These are phyloP conservation scores for Carassius gibelio DNA, from an alignment of 2,113 vertebrate species.

Conservation along the genomic window DNA sequence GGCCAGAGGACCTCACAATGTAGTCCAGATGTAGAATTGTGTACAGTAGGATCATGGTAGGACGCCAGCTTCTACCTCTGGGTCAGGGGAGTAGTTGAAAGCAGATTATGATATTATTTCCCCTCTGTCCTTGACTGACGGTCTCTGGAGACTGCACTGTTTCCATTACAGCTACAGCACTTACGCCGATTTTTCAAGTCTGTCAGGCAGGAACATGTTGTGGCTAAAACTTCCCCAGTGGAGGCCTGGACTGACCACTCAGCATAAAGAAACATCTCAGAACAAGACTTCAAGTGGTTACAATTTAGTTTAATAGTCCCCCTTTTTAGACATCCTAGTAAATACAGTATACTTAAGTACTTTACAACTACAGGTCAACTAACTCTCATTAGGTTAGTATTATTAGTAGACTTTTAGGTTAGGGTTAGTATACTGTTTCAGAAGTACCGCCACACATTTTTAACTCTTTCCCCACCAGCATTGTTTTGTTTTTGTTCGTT, in stretches of 20 bases:
- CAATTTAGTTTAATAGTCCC: not conserved
- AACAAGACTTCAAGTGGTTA: slow-evolving; percentile 50
- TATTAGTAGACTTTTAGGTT: no score
- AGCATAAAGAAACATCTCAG: slow-evolving; percentile 63
- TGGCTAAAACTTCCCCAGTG: slow-evolving; percentile 59
- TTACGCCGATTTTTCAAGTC: slow-evolving; percentile 70
- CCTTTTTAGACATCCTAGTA: not conserved
- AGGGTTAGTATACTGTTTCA: no score
- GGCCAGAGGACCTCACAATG: slow-evolving; percentile 68
- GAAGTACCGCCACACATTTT: no score
- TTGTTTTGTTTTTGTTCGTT: no score
- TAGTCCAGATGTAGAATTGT: slow-evolving; percentile 74
- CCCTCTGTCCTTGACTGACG: slow-evolving; percentile 67
- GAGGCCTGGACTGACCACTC: slow-evolving; percentile 55
- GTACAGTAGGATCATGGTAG: slow-evolving; percentile 56
- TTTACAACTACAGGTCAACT: not conserved
- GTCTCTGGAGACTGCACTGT: slow-evolving; percentile 64
- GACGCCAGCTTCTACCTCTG: slow-evolving; percentile 59
- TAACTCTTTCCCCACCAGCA: no score
- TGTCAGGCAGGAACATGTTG: slow-evolving; percentile 67
- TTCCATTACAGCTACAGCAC: slow-evolving; percentile 70
- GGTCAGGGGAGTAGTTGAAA: slow-evolving; percentile 54
- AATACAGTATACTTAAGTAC: no score
- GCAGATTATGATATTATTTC: slow-evolving; percentile 72
- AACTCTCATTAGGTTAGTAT: no score